phyloP scores from a whole-genome alignment of 2,113 vertebrate species.

The Hystrix brachyura region DNA sequence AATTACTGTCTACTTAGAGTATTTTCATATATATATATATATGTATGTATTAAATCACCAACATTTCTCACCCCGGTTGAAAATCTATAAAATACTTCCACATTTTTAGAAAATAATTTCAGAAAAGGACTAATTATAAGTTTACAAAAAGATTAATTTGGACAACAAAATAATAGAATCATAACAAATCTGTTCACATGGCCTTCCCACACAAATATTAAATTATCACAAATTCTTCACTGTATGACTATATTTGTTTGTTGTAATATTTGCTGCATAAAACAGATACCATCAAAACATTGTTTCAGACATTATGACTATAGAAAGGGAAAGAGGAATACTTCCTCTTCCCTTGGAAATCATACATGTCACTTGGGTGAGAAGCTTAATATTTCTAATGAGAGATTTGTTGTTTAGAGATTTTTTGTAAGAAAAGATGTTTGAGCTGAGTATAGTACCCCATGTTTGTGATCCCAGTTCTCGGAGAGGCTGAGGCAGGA shows the following conservation, averaged over 20 bases:
- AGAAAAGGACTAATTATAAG: not conserved
- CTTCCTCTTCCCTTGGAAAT: not conserved
- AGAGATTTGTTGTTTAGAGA: not conserved
- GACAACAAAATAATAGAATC: slow-evolving; percentile 3
- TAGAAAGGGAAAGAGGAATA: not conserved
- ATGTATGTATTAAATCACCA: slow-evolving; percentile 28
- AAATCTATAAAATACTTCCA: slow-evolving; percentile 25
- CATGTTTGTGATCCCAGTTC: not conserved
- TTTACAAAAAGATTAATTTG: slow-evolving; percentile 55
- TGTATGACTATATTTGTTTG: not conserved
- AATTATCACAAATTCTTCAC: not conserved
- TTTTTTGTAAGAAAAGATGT: not conserved
- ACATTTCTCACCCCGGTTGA: not conserved
- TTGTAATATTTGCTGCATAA: not conserved
- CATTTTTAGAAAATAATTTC: slow-evolving; percentile 10
- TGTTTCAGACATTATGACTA: not conserved
- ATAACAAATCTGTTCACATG: not conserved
- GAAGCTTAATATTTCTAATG: not conserved
- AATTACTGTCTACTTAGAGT: not conserved
- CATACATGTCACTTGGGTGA: not conserved
- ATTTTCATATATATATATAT: not conserved
- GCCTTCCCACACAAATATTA: slow-evolving; percentile 28
- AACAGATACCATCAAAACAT: not conserved
- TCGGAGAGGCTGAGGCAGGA: not conserved
- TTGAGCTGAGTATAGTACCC: not conserved